Conservation (phyloP, 2,113 vertebrate genomes). For the Condylura cristata region DNA sequence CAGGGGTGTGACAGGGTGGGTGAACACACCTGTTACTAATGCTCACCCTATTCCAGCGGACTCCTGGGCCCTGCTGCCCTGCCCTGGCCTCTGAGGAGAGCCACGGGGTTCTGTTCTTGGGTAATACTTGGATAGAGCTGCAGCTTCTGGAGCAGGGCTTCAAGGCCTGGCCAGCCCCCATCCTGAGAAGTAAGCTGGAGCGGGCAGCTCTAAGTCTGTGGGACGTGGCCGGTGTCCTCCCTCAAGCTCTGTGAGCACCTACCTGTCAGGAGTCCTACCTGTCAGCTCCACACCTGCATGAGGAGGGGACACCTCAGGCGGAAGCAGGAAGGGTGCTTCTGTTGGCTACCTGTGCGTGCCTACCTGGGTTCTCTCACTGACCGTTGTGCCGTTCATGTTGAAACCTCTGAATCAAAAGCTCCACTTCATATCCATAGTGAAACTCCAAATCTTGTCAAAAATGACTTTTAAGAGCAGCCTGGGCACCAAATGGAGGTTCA, state of each 20-base stretch:
- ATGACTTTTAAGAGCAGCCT: neutral
- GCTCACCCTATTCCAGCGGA: neutral
- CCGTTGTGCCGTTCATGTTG: neutral
- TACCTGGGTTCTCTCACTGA: neutral
- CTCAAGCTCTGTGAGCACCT: too few relatives aligned
- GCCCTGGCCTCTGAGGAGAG: neutral
- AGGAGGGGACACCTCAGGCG: neutral
- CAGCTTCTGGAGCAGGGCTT: neutral
- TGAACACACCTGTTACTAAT: rapidly evolving
- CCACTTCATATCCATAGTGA: neutral
- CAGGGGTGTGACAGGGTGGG: rapidly evolving
- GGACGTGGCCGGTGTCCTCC: neutral
- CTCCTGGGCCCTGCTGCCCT: neutral
- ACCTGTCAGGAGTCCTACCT: neutral
- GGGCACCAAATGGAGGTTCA: too few relatives aligned
- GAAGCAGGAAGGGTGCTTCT: neutral
- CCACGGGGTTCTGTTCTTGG: neutral
- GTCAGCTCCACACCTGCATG: neutral
- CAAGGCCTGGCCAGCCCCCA: neutral
- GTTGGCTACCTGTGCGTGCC: too few relatives aligned
- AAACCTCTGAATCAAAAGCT: neutral
- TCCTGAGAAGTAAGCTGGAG: neutral
- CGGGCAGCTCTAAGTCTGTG: neutral
- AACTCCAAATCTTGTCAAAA: neutral
- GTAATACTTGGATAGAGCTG: rapidly evolving